Base-by-base conservation (phyloP, 2,797 vertebrate species). In the Catostomus latipinnis region DNA sequence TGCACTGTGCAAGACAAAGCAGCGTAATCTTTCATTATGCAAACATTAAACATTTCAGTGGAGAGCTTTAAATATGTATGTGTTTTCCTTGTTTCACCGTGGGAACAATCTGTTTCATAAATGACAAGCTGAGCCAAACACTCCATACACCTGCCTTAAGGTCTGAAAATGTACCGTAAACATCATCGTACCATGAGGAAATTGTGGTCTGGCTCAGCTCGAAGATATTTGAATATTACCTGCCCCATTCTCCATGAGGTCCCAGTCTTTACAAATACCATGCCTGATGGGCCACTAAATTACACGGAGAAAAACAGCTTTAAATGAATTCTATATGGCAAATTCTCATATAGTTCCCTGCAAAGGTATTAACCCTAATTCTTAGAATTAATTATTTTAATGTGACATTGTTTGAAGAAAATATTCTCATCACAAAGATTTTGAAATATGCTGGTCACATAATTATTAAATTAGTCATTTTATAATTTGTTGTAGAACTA, bases 191-290 rank as follows among this genome's bases (percentile, higher is more conserved):
- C 97, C 96, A 98, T 90, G 80, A 99, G 96, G 87, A 99, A 99
- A 90, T 96, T 97, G 92, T 98, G 97, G 86, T 99, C 97, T 1
- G 97, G 97, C 88, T 99, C 97, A 85, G 97, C 98, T 86, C 97
- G 94, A 92, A 99, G 95, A 91, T 99, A 99, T 89, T 99, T 98
- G 93, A 99, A 99, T 91, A 99, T 98, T 84, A 98, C 92, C 92
- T 99, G 97, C 86, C 98, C 97, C 97, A 99, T 96, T 93, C 90
- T 99, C 97, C 97, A 98, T 99, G 88, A 98, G 93, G 87, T 98
- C 97, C 97, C 97, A 98, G 88, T 99, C 97, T 88, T 99, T 97
- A 90, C 98, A 95, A 62, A 99, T 98, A 49, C 97, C 97, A 84
- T 98, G 97, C 82, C 97, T 96, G 78, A 98, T 98, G 58, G 98